These are phyloP conservation scores for Rhegmatorhina hoffmannsi DNA, from an alignment of 2,113 vertebrate genomes.

Conservation along the genomic window DNA sequence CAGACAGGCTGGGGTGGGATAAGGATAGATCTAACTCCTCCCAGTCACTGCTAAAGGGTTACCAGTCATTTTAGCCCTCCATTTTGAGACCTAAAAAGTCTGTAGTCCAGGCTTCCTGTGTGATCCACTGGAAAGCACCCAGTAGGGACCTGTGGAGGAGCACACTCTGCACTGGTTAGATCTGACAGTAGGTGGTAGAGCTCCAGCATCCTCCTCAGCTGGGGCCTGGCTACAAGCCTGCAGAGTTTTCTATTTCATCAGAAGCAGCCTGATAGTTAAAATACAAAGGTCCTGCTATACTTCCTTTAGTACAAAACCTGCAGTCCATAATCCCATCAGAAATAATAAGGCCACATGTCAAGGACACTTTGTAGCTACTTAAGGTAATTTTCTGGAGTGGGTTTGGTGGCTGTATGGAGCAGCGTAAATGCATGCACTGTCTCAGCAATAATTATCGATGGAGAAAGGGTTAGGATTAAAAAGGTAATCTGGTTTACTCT, in stretches of 20 bases:
- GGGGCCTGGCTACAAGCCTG: not conserved
- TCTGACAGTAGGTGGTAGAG: not conserved
- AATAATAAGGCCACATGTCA: rapidly evolving
- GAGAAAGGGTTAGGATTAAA: not conserved
- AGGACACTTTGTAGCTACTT: not conserved
- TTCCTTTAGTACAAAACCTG: not conserved
- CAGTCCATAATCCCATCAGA: not conserved
- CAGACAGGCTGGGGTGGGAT: too few relatives aligned
- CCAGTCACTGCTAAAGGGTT: not conserved
- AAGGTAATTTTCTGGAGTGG: not conserved
- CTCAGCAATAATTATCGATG: not conserved
- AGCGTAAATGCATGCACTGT: not conserved
- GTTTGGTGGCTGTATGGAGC: not conserved
- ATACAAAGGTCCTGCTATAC: not conserved
- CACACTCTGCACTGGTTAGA: not conserved
- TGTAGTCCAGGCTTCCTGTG: not conserved
- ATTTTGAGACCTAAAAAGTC: not conserved
- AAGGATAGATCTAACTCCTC: not conserved
- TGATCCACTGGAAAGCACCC: not conserved
- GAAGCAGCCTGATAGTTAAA: not conserved
- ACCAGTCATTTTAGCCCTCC: not conserved
- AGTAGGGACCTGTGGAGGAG: too few relatives aligned
- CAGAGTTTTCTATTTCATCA: rapidly evolving
- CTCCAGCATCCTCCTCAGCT: not conserved
- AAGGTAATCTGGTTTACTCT: not conserved